Evolutionary conservation across 2,888 invertebrate genomes (phyloP).

Genomic region (Nasonia oneida): DNA sequence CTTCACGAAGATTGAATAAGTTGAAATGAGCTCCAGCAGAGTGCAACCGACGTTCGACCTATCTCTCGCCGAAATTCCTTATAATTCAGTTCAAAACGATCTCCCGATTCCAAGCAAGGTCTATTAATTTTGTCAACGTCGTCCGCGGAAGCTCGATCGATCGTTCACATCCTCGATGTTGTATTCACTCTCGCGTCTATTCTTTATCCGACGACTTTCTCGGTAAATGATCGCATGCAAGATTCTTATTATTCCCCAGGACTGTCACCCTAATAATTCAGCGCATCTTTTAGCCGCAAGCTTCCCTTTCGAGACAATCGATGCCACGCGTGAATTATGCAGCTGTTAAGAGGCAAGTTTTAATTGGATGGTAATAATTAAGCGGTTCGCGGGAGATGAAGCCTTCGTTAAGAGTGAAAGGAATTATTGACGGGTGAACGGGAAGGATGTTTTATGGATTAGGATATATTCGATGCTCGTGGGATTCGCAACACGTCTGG

Average conservation of each 20-base stretch:
- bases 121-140: slow-evolving; percentile 30
- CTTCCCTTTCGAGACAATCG: neutral
- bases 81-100: slow-evolving; percentile 38
- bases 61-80: neutral
- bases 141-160: neutral
- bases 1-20: slow-evolving; percentile 57
- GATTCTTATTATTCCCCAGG: slow-evolving; percentile 12
- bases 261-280: slow-evolving; percentile 4
- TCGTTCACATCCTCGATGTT: neutral
- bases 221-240: neutral
- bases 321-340: neutral
- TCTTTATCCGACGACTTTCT: neutral
- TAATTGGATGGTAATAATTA: slow-evolving; percentile 1
- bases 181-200: neutral
- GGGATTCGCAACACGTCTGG: neutral
- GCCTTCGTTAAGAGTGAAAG: neutral
- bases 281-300: neutral
- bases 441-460: neutral
- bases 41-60: slow-evolving; percentile 7
- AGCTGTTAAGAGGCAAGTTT: neutral
- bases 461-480: neutral
- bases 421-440: neutral
- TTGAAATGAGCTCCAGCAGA: slow-evolving; percentile 50
- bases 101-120: neutral
- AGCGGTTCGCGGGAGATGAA: neutral